Conservation (phyloP, 2,797 vertebrate genomes). For the Acanthurus leucopareius region DNA sequence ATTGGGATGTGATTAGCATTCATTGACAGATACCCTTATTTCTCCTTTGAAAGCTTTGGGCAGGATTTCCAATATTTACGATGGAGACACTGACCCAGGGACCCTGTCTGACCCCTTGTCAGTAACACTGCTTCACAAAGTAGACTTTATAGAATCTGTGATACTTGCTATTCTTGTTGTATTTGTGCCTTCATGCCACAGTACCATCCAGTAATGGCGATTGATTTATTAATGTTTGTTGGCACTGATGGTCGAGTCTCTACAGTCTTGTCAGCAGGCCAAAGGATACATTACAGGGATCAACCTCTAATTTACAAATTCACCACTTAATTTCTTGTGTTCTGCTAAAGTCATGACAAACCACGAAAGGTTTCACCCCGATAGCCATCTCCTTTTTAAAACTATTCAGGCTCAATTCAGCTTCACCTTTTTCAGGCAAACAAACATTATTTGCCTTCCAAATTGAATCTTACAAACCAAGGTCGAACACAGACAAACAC, state of each 20-base stretch:
- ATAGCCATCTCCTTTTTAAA: conserved; percentile 20
- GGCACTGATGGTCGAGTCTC: background rate
- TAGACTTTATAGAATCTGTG: background rate
- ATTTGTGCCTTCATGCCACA: background rate
- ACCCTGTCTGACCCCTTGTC: background rate
- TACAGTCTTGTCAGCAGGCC: background rate
- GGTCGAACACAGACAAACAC: conserved; percentile 40
- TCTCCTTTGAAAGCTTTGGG: too few species aligned
- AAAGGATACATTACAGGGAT: background rate
- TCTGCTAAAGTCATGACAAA: conserved; percentile 14
- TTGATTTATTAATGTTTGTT: conserved; percentile 9
- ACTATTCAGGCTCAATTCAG: conserved; percentile 18
- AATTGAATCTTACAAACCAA: conserved; percentile 35
- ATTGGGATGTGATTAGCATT: background rate
- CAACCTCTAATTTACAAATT: conserved; percentile 24
- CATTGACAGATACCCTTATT: background rate
- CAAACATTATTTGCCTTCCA: conserved; percentile 11
- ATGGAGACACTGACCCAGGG: background rate
- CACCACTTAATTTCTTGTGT: conserved; percentile 15
- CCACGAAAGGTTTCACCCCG: conserved; percentile 22
- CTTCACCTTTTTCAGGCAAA: conserved; percentile 6
- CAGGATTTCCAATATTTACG: background rate
- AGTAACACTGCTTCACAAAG: background rate
- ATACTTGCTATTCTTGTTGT: background rate
- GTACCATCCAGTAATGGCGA: background rate